Evolutionary conservation across 2,888 invertebrate genomes (phyloP).

Genomic region (Phanerotoma sp.): DNA sequence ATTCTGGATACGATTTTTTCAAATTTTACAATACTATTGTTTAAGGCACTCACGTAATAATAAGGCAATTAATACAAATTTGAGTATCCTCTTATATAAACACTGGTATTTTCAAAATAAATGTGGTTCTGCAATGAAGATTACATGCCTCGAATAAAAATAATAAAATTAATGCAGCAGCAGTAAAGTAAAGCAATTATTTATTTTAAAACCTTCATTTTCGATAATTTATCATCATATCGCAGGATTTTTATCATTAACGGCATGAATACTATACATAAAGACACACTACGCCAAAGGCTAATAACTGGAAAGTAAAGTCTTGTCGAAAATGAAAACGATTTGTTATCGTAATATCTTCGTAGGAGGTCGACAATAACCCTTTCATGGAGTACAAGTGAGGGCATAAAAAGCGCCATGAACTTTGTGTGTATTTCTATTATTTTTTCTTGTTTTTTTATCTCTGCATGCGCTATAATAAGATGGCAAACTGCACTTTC

Average conservation of each 20-base stretch:
- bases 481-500: slow-evolving; percentile 5
- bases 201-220: not conserved
- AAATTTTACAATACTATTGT: no score
- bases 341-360: slow-evolving; percentile 43
- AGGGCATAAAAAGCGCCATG: slow-evolving; percentile 30
- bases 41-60: no score
- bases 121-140: not conserved
- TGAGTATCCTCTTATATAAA: no score
- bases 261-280: not conserved
- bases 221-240: not conserved
- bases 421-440: slow-evolving; percentile 25
- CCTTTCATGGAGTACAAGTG: slow-evolving; percentile 37
- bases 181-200: not conserved
- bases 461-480: slow-evolving; percentile 16
- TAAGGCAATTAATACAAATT: no score
- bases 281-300: not conserved
- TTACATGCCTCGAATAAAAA: not conserved
- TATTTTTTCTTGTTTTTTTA: slow-evolving; percentile 35
- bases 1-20: no score
- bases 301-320: slow-evolving; percentile 3
- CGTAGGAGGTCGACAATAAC: slow-evolving; percentile 33
- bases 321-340: slow-evolving; percentile 34
- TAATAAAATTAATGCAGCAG: not conserved
- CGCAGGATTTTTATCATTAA: not conserved
- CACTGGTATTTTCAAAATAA: not conserved